These are phyloP conservation scores for Nysson spinosus DNA, from an alignment of 2,888 invertebrate species.

Conservation along the genomic window DNA sequence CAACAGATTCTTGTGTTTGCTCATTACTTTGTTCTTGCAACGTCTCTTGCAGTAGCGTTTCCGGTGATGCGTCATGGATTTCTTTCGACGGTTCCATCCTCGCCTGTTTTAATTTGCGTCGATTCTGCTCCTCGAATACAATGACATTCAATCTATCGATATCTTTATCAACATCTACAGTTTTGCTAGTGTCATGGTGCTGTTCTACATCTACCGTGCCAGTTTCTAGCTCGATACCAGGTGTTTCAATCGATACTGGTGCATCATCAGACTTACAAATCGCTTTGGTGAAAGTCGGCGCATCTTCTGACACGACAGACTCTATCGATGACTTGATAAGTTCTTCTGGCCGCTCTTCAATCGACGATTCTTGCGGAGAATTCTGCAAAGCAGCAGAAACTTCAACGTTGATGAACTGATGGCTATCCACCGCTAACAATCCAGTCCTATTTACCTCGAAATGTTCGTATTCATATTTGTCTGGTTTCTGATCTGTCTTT, in stretches of 20 bases:
- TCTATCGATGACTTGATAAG: slow-evolving; percentile 48
- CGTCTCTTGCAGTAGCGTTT: slow-evolving; percentile 48
- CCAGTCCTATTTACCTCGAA: slow-evolving; percentile 63
- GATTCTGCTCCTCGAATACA: slow-evolving; percentile 52
- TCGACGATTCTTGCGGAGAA: slow-evolving; percentile 54
- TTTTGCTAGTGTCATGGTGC: slow-evolving; percentile 72
- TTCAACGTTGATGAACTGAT: slow-evolving; percentile 62
- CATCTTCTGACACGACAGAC: slow-evolving; percentile 62
- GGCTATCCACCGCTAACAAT: slow-evolving; percentile 23
- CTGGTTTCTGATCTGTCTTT: slow-evolving; percentile 15
- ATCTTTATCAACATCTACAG: slow-evolving; percentile 66
- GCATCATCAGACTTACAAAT: slow-evolving; percentile 74
- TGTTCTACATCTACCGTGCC: slow-evolving; percentile 76
- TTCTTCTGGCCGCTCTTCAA: slow-evolving; percentile 21
- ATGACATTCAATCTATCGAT: slow-evolving; percentile 44
- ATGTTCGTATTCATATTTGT: slow-evolving; percentile 59
- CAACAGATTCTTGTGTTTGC: too few species aligned
- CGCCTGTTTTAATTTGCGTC: slow-evolving; percentile 63
- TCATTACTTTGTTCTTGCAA: slow-evolving; percentile 62
- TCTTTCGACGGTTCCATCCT: slow-evolving; percentile 39
- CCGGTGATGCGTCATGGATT: neutral
- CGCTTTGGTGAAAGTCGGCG: slow-evolving; percentile 56
- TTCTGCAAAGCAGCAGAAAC: slow-evolving; percentile 66
- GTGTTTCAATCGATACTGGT: slow-evolving; percentile 67
- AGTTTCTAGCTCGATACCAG: slow-evolving; percentile 67